Evolutionary conservation across 2,797 vertebrate genomes (phyloP).

Genomic region (Trematomus bernacchii): DNA sequence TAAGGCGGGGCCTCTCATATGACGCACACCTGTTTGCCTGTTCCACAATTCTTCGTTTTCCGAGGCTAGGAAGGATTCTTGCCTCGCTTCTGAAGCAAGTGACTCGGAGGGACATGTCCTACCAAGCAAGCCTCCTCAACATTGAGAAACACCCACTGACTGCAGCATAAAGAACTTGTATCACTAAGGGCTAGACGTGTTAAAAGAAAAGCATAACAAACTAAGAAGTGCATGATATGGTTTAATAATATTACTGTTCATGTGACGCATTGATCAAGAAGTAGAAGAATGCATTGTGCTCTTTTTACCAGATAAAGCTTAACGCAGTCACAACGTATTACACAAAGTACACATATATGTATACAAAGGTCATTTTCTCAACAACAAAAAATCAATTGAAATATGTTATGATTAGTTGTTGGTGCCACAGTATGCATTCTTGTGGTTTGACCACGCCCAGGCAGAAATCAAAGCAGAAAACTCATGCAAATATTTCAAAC

Average conservation of each 20-base stretch:
- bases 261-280: conserved; percentile 18
- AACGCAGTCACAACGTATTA: not conserved
- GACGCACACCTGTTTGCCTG: no score
- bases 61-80: no score
- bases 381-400: not conserved
- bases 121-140: no score
- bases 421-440: conserved; percentile 10
- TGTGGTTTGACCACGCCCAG: conserved; percentile 57
- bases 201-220: conserved; percentile 1
- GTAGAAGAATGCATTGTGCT: not conserved
- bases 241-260: conserved; percentile 4
- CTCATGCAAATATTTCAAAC: not conserved
- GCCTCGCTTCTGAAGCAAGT: no score
- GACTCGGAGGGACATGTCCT: no score
- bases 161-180: conserved; percentile 19
- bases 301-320: not conserved
- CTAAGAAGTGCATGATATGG: not conserved
- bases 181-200: not conserved
- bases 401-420: not conserved
- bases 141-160: not conserved
- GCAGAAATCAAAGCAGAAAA: conserved; percentile 1
- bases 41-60: no score
- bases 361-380: not conserved
- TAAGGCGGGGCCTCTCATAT: no score
- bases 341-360: not conserved